Evolutionary conservation across 2,888 invertebrate genomes (phyloP).

Genomic region (Dorcus hopei): DNA sequence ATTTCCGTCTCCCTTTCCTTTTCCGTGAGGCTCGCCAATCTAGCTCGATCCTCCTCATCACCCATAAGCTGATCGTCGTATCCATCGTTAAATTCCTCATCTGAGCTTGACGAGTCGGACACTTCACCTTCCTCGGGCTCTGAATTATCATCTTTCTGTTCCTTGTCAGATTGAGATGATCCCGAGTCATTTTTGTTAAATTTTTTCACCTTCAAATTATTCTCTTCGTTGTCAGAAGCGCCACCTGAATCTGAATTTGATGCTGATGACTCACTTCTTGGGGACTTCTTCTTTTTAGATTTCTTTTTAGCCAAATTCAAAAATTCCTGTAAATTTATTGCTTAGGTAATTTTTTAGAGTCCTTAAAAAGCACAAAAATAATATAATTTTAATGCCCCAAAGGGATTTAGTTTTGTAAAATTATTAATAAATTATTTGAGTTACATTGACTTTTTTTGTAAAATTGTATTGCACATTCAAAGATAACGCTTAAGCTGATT

Average conservation of each 20-base stretch:
- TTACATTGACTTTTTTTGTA: too few relatives aligned
- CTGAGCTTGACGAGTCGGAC: constrained; percentile 64
- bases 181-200: constrained; percentile 34
- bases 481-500: too few relatives aligned
- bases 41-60: constrained; percentile 89
- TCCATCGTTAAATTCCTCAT: constrained; percentile 93
- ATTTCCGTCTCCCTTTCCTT: constrained; percentile 97
- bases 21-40: constrained; percentile 90
- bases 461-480: too few relatives aligned
- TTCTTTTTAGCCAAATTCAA: constrained; percentile 79
- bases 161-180: constrained; percentile 48
- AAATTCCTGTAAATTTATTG: constrained; percentile 61
- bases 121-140: constrained; percentile 91
- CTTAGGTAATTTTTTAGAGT: too few relatives aligned
- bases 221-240: constrained; percentile 47
- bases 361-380: too few relatives aligned
- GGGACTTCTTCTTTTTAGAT: constrained; percentile 58
- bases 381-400: too few relatives aligned
- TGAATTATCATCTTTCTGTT: constrained; percentile 55
- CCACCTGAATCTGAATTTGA: constrained; percentile 47
- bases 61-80: constrained; percentile 97
- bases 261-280: constrained; percentile 36
- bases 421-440: too few relatives aligned
- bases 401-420: too few relatives aligned
- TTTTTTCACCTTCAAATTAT: constrained; percentile 39